These are phyloP conservation scores for Antennarius striatus DNA, from an alignment of 2,113 vertebrate genomes.

Conservation along the genomic window DNA sequence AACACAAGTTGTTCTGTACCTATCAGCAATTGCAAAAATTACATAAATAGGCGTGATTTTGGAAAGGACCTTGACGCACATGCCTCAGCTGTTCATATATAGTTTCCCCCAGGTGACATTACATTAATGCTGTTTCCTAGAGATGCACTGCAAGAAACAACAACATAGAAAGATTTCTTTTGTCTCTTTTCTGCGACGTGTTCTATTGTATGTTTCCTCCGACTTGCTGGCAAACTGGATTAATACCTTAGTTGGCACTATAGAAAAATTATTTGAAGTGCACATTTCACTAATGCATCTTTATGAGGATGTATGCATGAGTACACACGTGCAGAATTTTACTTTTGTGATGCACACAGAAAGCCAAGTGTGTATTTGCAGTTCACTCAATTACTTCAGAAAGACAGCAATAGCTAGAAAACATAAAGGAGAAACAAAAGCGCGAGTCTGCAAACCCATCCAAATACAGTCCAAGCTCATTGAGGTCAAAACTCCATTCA, in stretches of 20 bases:
- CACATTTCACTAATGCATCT: too few relatives aligned
- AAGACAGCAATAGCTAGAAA: too few relatives aligned
- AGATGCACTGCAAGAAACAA: slow-evolving; percentile 8
- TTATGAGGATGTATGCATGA: too few relatives aligned
- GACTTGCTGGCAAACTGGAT: slow-evolving; percentile 47
- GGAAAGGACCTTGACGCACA: slow-evolving; percentile 21
- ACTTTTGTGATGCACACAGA: too few relatives aligned
- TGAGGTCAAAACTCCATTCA: too few relatives aligned
- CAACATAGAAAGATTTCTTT: slow-evolving; percentile 1
- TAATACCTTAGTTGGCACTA: slow-evolving; percentile 19
- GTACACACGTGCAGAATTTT: too few relatives aligned
- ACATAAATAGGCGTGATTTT: slow-evolving; percentile 35
- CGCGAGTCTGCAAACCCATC: too few relatives aligned
- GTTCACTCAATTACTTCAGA: too few relatives aligned
- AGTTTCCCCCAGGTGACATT: slow-evolving; percentile 29
- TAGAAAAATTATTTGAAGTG: too few relatives aligned
- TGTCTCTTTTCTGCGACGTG: slow-evolving; percentile 46
- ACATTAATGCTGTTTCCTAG: slow-evolving; percentile 40
- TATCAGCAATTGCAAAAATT: slow-evolving; percentile 28
- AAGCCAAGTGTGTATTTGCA: too few relatives aligned
- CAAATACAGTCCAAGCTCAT: too few relatives aligned
- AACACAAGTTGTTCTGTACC: slow-evolving; percentile 15
- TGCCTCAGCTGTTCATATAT: slow-evolving; percentile 37
- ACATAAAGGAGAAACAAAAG: too few relatives aligned
- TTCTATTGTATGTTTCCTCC: slow-evolving; percentile 40